Conservation (phyloP, 2,113 vertebrate species). For the Nycticebus coucang region DNA sequence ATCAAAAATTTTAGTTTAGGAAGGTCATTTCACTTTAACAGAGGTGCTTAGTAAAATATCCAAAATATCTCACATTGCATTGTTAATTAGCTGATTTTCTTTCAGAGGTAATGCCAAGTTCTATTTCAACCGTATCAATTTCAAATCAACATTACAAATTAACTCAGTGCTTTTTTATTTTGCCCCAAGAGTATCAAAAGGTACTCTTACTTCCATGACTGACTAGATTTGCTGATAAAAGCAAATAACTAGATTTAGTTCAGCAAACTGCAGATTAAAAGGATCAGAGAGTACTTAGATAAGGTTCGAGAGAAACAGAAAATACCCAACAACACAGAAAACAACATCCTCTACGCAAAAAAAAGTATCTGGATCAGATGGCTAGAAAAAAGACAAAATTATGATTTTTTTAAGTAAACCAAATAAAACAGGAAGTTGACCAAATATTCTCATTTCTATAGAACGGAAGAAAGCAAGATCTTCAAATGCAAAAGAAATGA, state of each 20-base stretch:
- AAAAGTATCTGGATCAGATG: not conserved
- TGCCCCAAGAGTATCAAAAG: not conserved
- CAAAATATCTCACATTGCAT: not conserved
- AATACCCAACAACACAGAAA: conserved; percentile 2
- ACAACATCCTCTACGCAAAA: not conserved
- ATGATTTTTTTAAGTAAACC: not conserved
- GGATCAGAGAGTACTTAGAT: not conserved
- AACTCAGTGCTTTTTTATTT: not conserved
- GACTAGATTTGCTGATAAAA: not conserved
- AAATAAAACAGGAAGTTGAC: conserved; percentile 33
- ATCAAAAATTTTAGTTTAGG: not conserved
- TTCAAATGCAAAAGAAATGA: conserved; percentile 28
- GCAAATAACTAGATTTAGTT: not conserved
- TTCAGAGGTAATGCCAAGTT: conserved; percentile 23
- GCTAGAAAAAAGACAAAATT: conserved; percentile 8
- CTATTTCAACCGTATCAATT: not conserved
- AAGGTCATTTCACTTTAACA: conserved; percentile 6
- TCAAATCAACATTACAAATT: conserved; percentile 37
- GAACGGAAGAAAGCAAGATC: not conserved
- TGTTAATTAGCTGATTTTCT: conserved; percentile 22
- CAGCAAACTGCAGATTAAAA: not conserved
- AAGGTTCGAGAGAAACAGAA: conserved; percentile 33
- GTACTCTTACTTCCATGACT: not conserved
- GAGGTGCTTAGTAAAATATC: not conserved
- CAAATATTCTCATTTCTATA: not conserved